Conservation (phyloP, 2,113 vertebrate species). For the Saccopteryx leptura region DNA sequence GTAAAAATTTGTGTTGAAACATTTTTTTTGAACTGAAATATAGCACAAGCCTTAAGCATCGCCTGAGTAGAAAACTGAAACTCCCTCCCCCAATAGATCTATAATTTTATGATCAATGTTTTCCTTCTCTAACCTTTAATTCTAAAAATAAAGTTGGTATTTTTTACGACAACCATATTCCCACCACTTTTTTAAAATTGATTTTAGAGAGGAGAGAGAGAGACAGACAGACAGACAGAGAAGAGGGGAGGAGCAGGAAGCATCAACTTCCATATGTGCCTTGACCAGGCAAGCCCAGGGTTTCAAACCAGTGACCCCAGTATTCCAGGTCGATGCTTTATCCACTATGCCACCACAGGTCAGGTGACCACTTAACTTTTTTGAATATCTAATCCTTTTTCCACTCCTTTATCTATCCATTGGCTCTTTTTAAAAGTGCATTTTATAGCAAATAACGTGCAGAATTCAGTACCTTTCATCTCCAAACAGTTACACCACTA, state of each 20-base stretch:
- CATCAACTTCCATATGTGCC: too few species aligned
- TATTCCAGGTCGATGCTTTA: too few species aligned
- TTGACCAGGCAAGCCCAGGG: too few species aligned
- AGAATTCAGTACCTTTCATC: background rate
- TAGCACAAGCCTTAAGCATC: conserved; percentile 16
- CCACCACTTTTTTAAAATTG: background rate
- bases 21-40: background rate
- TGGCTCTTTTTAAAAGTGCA: background rate
- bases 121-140: conserved; percentile 25
- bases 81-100: background rate
- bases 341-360: too few species aligned
- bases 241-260: too few species aligned
- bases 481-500: background rate
- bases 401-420: background rate
- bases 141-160: background rate
- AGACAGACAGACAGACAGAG: too few species aligned
- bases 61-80: background rate
- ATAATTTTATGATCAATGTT: background rate
- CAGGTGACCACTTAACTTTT: background rate
- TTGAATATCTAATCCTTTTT: background rate
- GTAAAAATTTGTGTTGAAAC: background rate
- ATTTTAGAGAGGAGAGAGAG: too few species aligned
- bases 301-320: too few species aligned
- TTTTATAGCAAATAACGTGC: conserved; percentile 34
- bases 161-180: background rate